Conservation (phyloP, 2,113 vertebrate genomes). For the Suricata suricatta region DNA sequence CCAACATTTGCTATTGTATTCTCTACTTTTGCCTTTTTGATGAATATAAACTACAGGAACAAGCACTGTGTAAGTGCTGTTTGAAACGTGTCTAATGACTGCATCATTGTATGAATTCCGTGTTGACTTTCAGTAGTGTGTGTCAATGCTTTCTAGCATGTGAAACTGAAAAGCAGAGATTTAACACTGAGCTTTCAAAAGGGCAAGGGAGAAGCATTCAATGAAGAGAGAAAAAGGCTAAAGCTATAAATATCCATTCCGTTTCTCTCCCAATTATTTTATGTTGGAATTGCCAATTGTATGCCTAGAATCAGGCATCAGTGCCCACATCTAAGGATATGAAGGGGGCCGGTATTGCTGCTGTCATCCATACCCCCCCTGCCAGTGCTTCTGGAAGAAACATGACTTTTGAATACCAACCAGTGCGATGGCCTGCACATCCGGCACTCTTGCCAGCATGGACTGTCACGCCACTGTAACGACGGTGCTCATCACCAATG, state of each 20-base stretch:
- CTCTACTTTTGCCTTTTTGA: background rate
- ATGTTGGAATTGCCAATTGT: background rate
- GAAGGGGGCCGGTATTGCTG: background rate
- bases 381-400: background rate
- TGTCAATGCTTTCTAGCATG: background rate
- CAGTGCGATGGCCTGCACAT: background rate
- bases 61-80: background rate
- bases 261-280: background rate
- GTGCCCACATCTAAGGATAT: background rate
- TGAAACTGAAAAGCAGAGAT: background rate
- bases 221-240: background rate
- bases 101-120: background rate
- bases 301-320: background rate
- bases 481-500: background rate
- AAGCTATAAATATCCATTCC: background rate
- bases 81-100: background rate
- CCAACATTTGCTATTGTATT: background rate
- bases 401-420: background rate
- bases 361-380: background rate
- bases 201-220: background rate
- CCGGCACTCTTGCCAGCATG: accelerated
- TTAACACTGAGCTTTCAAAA: background rate
- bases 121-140: background rate
- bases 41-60: background rate
- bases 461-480: background rate